Evolutionary conservation across 2,797 vertebrate species (phyloP).

Genomic region (Vespertilio murinus): DNA sequence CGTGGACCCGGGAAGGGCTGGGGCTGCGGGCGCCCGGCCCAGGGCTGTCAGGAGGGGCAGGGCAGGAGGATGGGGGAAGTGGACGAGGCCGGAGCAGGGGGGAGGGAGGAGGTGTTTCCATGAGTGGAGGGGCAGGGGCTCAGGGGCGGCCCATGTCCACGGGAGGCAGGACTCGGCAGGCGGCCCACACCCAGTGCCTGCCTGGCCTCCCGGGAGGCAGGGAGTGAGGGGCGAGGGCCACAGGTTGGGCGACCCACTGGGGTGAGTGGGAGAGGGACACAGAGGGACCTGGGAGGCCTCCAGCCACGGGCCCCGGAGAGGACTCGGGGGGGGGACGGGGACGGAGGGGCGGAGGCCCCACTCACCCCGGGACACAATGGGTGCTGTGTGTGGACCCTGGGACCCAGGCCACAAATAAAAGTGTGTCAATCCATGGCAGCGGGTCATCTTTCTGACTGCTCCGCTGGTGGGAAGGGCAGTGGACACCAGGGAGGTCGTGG

Average conservation of each 20-base stretch:
- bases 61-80: rapidly evolving
- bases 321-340: background rate
- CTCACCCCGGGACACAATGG: rapidly evolving
- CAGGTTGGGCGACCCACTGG: rapidly evolving
- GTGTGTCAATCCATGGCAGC: rapidly evolving
- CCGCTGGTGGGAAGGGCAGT: rapidly evolving
- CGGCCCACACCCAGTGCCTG: rapidly evolving
- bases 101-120: rapidly evolving
- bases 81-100: rapidly evolving
- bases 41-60: rapidly evolving
- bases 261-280: rapidly evolving
- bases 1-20: background rate
- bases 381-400: background rate
- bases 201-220: background rate
- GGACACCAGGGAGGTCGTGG: rapidly evolving
- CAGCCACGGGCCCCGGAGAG: rapidly evolving
- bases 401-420: slow-evolving; percentile 58
- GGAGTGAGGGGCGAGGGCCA: background rate
- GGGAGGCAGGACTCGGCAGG: rapidly evolving
- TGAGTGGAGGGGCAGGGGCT: background rate
- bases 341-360: rapidly evolving
- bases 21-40: rapidly evolving
- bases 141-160: rapidly evolving
- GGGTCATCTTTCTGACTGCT: background rate
- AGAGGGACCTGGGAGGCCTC: too few relatives aligned